Base-by-base conservation (phyloP, 2,888 invertebrate genomes). In the Melinaea menophilus region DNA sequence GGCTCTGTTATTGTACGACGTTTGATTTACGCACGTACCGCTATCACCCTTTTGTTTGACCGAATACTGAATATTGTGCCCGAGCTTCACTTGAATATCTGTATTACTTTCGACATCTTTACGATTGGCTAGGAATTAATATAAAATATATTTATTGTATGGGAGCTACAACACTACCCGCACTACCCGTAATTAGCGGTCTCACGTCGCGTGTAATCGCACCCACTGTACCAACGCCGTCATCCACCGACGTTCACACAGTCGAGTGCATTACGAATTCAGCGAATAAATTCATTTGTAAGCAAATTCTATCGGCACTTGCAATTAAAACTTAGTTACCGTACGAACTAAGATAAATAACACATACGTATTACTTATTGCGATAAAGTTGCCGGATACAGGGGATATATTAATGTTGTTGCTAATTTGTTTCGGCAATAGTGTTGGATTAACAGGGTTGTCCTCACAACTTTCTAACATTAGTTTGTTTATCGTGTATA, bases 311-410 rank as follows among this genome's bases (percentile, higher is more conserved):
- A 90, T 90, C 87, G 90, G 90, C 87, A 87, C 87, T 88, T 85
- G 90, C 90, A 90, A 90, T 90, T 90, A 90, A 90, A 90, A 90
- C 90, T 90, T 90, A 90, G 89, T 84, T 89, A 85, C 84, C 84
- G 86, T 86, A 84, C 83, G 80, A 84, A 87, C 85, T 86, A 89
- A 90, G 90, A 90, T 90, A 90, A 90, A 90, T 90, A 90, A 89
- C 88, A 84, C 88, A 90, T 90, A 90, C 86, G 88, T 90, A 90
- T 83, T 86, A 88, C 88, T 90, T 90, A 90, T 90, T 89, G 86
- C 84, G 84, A 85, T 73, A 77, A 88, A 89, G 83, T 90, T 88
- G 81, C 79, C 82, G 85, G 85, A 87, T 86, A 85, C 85, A 84
- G 81, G 82, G 87, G 85, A 88, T 90, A 86, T 89, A 89, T 89